phyloP scores from a whole-genome alignment of 2,113 vertebrate species.

The Progne subis region DNA sequence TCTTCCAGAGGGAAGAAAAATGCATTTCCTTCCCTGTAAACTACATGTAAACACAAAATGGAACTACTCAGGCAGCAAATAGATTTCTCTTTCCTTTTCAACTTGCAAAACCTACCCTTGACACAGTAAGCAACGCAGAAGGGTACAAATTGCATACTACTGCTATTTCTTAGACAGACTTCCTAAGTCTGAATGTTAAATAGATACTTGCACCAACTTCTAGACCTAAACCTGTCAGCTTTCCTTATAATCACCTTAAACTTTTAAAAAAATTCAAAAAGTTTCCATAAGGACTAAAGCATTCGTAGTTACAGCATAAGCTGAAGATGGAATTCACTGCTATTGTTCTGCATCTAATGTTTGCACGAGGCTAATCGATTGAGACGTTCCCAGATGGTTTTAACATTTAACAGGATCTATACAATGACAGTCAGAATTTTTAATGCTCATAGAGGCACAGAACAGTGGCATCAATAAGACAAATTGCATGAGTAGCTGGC shows the following conservation, averaged over 20 bases:
- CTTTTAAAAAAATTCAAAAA: background rate
- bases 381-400: constrained; percentile 18
- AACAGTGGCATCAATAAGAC: background rate
- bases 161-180: background rate
- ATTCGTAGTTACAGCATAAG: background rate
- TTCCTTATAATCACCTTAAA: background rate
- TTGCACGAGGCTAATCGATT: background rate
- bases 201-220: background rate
- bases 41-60: background rate
- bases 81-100: background rate
- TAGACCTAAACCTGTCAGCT: background rate
- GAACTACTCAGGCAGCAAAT: background rate
- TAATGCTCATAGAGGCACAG: background rate
- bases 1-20: background rate
- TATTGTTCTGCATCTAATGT: background rate
- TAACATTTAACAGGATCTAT: background rate
- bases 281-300: background rate
- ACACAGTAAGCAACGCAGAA: background rate
- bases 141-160: background rate
- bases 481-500: background rate
- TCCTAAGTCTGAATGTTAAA: background rate
- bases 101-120: background rate
- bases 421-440: constrained; percentile 8
- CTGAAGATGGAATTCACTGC: background rate
- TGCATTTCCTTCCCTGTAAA: background rate